A percentile compares a stretch with the other conserved stretches of the same genome.
Conservation (phyloP, 2,113 vertebrate genomes). For the Hymenochirus boettgeri region DNA sequence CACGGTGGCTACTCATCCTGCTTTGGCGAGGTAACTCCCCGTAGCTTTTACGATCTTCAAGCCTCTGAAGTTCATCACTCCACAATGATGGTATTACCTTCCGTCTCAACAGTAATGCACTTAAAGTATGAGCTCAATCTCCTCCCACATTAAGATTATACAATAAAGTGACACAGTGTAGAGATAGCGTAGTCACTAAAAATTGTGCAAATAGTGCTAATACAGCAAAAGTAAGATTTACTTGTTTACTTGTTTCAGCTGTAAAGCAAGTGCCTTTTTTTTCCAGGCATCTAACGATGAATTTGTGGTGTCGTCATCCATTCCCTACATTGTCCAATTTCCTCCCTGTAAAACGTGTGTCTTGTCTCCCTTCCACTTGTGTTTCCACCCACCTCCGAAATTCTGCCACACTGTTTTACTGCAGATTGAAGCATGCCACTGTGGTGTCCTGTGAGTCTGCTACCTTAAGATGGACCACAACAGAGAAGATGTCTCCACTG, state of each 20-base stretch:
- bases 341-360: constrained; percentile 29
- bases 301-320: constrained; percentile 81
- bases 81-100: too few species aligned
- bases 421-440: constrained; percentile 89
- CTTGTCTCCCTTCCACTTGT: constrained; percentile 41
- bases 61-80: too few species aligned
- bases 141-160: too few species aligned
- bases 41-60: too few species aligned
- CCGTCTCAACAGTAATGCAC: too few species aligned
- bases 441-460: constrained; percentile 84
- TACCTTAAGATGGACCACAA: constrained; percentile 85
- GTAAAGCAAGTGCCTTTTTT: constrained; percentile 68
- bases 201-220: too few species aligned
- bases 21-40: too few species aligned
- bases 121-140: too few species aligned
- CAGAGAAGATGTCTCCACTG: constrained; percentile 71
- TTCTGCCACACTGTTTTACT: constrained; percentile 67
- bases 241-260: neutral
- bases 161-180: too few species aligned
- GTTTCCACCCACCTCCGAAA: constrained; percentile 27
- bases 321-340: constrained; percentile 49
- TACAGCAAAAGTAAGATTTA: too few species aligned
- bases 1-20: too few species aligned
- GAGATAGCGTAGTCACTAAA: too few species aligned
- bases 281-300: constrained; percentile 97